Evolutionary conservation across 2,113 vertebrate species (phyloP).

Genomic region (Mus spicilegus): DNA sequence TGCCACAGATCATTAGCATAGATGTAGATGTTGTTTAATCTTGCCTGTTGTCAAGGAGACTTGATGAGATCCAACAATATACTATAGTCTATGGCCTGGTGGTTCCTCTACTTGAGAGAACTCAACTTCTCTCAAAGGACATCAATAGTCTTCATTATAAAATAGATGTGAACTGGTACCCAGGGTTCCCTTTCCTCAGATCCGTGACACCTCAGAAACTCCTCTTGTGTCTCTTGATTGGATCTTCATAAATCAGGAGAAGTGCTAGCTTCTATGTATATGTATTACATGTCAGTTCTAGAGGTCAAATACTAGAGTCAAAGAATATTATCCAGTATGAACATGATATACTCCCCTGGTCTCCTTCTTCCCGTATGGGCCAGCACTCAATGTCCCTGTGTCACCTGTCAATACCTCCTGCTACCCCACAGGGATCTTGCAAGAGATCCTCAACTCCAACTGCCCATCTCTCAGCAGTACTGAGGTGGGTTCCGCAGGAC

Average conservation of each 20-base stretch:
- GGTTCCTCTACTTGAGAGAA: not conserved
- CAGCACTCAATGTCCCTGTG: not conserved
- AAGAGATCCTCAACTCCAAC: not conserved
- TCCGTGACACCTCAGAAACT: not conserved
- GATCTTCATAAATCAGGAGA: not conserved
- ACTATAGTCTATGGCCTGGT: too few species aligned
- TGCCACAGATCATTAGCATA: accelerated
- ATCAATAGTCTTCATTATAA: not conserved
- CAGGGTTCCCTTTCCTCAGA: not conserved
- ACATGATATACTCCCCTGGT: not conserved
- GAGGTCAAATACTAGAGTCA: not conserved
- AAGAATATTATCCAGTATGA: not conserved
- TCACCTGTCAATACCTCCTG: not conserved
- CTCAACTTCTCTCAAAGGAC: not conserved
- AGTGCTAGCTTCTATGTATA: not conserved
- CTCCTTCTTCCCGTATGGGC: not conserved
- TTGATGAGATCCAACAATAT: not conserved
- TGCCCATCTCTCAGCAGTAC: too few species aligned
- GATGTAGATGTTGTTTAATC: not conserved
- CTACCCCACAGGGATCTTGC: not conserved
- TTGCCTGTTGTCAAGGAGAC: not conserved
- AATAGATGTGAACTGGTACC: not conserved
- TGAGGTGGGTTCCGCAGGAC: too few species aligned
- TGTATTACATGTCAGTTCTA: not conserved
- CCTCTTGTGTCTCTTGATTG: not conserved